Conservation (phyloP, 92 coral and sea anemone species). For the Parazoanthus swiftii region DNA sequence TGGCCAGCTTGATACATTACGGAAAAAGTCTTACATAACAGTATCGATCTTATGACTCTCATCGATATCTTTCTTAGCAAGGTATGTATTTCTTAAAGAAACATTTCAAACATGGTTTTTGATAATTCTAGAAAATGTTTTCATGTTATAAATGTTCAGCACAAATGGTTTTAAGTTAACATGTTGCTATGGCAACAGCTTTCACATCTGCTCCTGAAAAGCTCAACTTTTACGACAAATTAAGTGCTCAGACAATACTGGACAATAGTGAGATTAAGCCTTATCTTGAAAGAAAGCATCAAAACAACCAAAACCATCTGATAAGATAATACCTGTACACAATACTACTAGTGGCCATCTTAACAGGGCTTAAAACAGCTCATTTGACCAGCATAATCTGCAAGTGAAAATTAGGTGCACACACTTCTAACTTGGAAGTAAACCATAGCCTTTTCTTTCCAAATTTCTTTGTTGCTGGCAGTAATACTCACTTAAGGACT, state of each 20-base stretch:
- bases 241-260: not conserved
- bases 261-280: not conserved
- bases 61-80: no score
- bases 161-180: not conserved
- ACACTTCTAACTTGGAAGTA: not conserved
- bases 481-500: not conserved
- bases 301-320: not conserved
- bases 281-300: not conserved
- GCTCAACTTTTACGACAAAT: not conserved
- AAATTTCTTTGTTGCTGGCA: not conserved
- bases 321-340: not conserved
- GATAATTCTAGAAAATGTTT: not conserved
- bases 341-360: not conserved
- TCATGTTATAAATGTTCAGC: no score
- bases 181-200: slow-evolving; percentile 22
- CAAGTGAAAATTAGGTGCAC: no score
- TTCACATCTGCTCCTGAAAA: not conserved
- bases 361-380: not conserved
- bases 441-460: not conserved
- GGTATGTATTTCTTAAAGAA: no score
- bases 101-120: not conserved
- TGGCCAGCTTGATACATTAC: no score
- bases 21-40: no score
- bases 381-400: not conserved
- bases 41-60: no score